These are phyloP conservation scores for Thysanoteuthis rhombus DNA, from an alignment of 2,888 invertebrate species.

Conservation along the genomic window DNA sequence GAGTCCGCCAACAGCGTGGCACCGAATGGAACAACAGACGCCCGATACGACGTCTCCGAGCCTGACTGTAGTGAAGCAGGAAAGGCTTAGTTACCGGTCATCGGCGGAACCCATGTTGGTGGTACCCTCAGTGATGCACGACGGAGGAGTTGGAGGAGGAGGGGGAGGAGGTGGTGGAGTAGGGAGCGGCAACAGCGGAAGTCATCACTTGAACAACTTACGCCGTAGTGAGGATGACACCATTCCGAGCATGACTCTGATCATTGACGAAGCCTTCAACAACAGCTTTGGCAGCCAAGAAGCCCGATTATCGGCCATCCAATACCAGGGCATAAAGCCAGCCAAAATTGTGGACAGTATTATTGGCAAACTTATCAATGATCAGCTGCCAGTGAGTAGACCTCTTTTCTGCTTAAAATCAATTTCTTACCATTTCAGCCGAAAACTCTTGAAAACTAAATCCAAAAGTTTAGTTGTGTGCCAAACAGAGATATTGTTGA, in stretches of 20 bases:
- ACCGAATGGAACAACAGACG: conserved; percentile 29
- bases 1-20: conserved; percentile 16
- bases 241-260: conserved; percentile 54
- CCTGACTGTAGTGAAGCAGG: conserved; percentile 30
- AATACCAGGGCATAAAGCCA: conserved; percentile 46
- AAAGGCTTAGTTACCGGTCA: conserved; percentile 27
- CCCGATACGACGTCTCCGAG: conserved; percentile 28
- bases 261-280: conserved; percentile 57
- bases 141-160: conserved; percentile 38
- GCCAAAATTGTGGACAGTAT: conserved; percentile 52
- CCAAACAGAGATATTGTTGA: no score
- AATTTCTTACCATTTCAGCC: no score
- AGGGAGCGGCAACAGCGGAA: conserved; percentile 37
- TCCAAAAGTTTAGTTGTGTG: no score
- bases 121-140: conserved; percentile 35
- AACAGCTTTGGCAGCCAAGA: conserved; percentile 58
- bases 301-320: conserved; percentile 51
- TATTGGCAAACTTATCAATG: conserved; percentile 51
- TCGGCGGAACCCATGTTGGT: conserved; percentile 37
- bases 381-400: conserved; percentile 37
- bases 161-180: conserved; percentile 39
- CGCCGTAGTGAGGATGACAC: conserved; percentile 52
- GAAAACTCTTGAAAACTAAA: no score
- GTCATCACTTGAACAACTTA: conserved; percentile 40
- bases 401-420: neutral